Evolutionary conservation across 2,797 vertebrate species (phyloP).

Genomic region (Catostomus latipinnis): DNA sequence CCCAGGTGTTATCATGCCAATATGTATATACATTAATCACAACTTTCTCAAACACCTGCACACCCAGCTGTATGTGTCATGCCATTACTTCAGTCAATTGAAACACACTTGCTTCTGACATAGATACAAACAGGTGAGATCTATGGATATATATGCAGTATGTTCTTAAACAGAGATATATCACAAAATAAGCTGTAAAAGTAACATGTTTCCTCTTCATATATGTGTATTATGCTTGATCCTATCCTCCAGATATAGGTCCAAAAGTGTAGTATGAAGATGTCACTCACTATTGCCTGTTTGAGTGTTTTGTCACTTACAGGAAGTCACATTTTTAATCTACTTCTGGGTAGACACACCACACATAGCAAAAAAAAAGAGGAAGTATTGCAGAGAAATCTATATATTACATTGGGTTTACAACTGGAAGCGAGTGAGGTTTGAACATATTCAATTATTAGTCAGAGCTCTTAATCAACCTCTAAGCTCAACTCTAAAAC

Average conservation of each 20-base stretch:
- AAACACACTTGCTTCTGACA: conserved; percentile 1
- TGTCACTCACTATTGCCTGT: conserved; percentile 38
- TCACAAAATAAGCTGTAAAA: background rate
- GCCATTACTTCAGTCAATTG: conserved; percentile 18
- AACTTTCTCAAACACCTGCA: conserved; percentile 47
- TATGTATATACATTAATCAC: conserved; percentile 24
- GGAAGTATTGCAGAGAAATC: conserved; percentile 35
- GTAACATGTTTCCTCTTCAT: too few relatives aligned
- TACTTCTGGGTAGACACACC: background rate
- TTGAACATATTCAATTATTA: conserved; percentile 18
- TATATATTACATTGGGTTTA: conserved; percentile 14
- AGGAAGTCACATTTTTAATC: conserved; percentile 40
- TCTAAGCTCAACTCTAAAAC: conserved; percentile 7
- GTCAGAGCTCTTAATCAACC: conserved; percentile 23
- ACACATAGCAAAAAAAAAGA: conserved; percentile 32
- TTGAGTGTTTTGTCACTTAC: conserved; percentile 34
- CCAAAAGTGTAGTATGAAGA: conserved; percentile 10
- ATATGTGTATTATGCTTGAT: background rate
- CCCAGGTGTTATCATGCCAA: conserved; percentile 31
- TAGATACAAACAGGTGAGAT: background rate
- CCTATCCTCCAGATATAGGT: conserved; percentile 8
- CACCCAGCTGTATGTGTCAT: conserved; percentile 47
- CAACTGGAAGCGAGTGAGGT: background rate
- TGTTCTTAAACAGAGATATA: background rate
- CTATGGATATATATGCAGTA: background rate